A percentile compares a stretch with the other conserved stretches of the same genome.
These are phyloP conservation scores for Salpingus planirostris DNA, from an alignment of 2,888 invertebrate species.

Conservation along the genomic window DNA sequence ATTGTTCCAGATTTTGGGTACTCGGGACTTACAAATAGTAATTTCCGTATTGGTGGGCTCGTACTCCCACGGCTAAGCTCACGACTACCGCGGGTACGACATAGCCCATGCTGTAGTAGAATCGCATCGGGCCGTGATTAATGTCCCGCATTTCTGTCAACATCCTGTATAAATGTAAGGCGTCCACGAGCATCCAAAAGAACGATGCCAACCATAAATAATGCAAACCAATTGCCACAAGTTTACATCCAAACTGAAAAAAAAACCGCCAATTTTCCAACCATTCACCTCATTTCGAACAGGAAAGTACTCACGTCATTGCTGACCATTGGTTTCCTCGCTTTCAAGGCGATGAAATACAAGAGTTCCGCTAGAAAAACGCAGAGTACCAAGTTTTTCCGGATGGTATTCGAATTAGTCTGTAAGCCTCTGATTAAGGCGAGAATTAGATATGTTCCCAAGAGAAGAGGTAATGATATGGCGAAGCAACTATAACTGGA, in stretches of 20 bases:
- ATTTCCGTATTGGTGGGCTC: constrained; percentile 92
- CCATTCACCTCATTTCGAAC: too few species aligned
- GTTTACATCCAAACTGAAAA: constrained; percentile 70
- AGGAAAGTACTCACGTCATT: constrained; percentile 58
- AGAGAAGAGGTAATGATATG: constrained; percentile 70
- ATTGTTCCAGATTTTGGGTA: neutral
- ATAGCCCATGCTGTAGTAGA: constrained; percentile 88
- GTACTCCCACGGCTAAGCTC: constrained; percentile 82
- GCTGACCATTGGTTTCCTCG: constrained; percentile 67
- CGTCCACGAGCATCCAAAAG: constrained; percentile 87
- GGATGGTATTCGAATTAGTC: constrained; percentile 88
- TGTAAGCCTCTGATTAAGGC: constrained; percentile 72
- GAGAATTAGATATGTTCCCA: constrained; percentile 70
- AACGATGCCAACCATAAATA: constrained; percentile 88
- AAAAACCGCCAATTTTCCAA: too few species aligned
- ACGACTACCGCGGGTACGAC: constrained; percentile 87
- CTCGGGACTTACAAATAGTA: constrained; percentile 79
- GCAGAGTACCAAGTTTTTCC: constrained; percentile 87
- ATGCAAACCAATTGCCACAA: constrained; percentile 84
- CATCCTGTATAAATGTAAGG: constrained; percentile 87
- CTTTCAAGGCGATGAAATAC: constrained; percentile 81
- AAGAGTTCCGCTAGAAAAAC: constrained; percentile 79
- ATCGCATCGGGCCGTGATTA: constrained; percentile 88
- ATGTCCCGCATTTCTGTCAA: constrained; percentile 92
- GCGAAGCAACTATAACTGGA: constrained; percentile 85